phyloP scores from a whole-genome alignment of 2,113 vertebrate genomes.

The Merops nubicus region DNA sequence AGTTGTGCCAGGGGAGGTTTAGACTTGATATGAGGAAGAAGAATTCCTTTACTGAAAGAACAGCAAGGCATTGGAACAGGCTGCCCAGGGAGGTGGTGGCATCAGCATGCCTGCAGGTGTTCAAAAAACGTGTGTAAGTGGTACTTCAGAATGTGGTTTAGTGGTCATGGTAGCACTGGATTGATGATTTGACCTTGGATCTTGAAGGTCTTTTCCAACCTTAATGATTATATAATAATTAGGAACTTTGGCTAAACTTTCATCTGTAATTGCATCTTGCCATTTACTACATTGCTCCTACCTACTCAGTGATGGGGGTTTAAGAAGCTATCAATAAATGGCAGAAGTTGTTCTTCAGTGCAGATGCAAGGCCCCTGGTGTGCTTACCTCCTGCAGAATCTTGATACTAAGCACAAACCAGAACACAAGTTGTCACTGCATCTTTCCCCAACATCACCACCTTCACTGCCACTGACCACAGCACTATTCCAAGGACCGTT shows the following conservation, averaged over 20 bases:
- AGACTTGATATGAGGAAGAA: too few relatives aligned
- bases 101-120: too few relatives aligned
- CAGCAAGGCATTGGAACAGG: too few relatives aligned
- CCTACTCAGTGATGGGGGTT: not conserved
- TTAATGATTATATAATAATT: too few relatives aligned
- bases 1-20: too few relatives aligned
- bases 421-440: not conserved
- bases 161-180: too few relatives aligned
- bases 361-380: not conserved
- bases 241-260: not conserved
- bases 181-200: too few relatives aligned
- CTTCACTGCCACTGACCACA: not conserved
- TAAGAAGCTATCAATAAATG: not conserved
- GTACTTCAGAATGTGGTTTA: too few relatives aligned
- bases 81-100: too few relatives aligned
- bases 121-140: too few relatives aligned
- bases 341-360: not conserved
- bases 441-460: not conserved
- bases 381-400: not conserved
- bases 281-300: not conserved
- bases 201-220: too few relatives aligned
- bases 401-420: not conserved
- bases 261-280: not conserved
- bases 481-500: not conserved
- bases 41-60: too few relatives aligned